Percentiles rank a stretch among this genome's conserved stretches.
These are phyloP conservation scores for Cosmopolites sordidus DNA, from an alignment of 2,888 invertebrate genomes.

Conservation along the genomic window DNA sequence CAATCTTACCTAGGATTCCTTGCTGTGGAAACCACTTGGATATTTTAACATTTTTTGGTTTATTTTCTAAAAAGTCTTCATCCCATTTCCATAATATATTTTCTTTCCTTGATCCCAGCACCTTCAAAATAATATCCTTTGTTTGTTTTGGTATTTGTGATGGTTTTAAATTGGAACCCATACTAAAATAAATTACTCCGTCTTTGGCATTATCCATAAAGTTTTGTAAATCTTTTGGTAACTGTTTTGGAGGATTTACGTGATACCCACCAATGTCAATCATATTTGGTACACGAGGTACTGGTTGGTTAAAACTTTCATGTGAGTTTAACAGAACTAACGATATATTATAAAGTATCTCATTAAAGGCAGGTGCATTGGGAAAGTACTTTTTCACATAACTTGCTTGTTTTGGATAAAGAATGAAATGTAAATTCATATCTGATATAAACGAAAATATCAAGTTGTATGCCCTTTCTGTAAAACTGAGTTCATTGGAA, in stretches of 20 bases:
- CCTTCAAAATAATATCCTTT: conserved; percentile 53
- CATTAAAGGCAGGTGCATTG: conserved; percentile 32
- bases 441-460: conserved; percentile 30
- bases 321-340: conserved; percentile 44
- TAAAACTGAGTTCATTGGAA: conserved; percentile 50
- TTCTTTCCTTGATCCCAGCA: conserved; percentile 57
- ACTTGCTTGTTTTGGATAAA: conserved; percentile 32
- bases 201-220: conserved; percentile 52
- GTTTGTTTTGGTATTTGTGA: conserved; percentile 53
- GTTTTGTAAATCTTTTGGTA: conserved; percentile 49
- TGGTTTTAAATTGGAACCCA: conserved; percentile 59
- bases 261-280: conserved; percentile 58
- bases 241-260: conserved; percentile 33
- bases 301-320: conserved; percentile 48
- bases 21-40: conserved; percentile 38
- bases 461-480: conserved; percentile 52
- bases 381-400: conserved; percentile 37
- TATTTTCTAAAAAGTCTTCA: conserved; percentile 43
- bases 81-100: conserved; percentile 69
- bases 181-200: conserved; percentile 56
- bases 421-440: conserved; percentile 27
- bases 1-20: conserved; percentile 34
- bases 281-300: conserved; percentile 54
- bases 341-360: conserved; percentile 34
- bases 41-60: conserved; percentile 46